A percentile compares a stretch with the other conserved stretches of the same genome.
Conservation (phyloP, 2,888 invertebrate genomes). For the Diabrotica balteata region DNA sequence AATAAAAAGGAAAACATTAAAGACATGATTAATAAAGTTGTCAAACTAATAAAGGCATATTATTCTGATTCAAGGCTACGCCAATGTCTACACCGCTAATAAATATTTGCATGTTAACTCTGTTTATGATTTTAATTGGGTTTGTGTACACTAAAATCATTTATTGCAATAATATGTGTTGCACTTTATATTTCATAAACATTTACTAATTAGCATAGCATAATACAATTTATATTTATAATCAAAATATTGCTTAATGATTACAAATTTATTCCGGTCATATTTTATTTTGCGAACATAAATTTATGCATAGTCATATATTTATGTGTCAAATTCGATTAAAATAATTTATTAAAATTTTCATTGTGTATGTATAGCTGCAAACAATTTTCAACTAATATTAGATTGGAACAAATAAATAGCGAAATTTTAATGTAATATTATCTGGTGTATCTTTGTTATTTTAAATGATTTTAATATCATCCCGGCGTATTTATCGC, state of each 20-base stretch:
- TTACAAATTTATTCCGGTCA: constrained; percentile 30
- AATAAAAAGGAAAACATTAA: too few species aligned
- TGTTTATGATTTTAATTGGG: constrained; percentile 43
- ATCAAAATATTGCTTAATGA: constrained; percentile 35
- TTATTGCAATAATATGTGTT: constrained; percentile 31
- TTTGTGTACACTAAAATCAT: constrained; percentile 37
- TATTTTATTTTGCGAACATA: constrained; percentile 25
- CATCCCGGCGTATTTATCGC: too few species aligned
- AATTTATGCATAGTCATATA: constrained; percentile 15
- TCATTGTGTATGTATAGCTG: too few species aligned
- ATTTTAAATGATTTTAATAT: too few species aligned
- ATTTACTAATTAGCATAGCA: constrained; percentile 35
- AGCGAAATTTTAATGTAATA: too few species aligned
- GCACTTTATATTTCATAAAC: constrained; percentile 39
- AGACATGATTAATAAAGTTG: too few species aligned
- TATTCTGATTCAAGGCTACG: too few species aligned
- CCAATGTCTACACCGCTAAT: constrained; percentile 18
- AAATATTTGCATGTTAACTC: constrained; percentile 40
- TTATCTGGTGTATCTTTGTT: too few species aligned
- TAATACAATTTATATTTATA: constrained; percentile 36
- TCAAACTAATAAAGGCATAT: too few species aligned
- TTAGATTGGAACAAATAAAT: too few species aligned
- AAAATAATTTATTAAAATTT: too few species aligned
- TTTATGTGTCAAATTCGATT: constrained; percentile 1
- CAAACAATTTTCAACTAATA: too few species aligned